Percentiles rank a stretch among this genome's conserved stretches.
These are phyloP conservation scores for Automeris io DNA, from an alignment of 2,888 invertebrate genomes.

Conservation along the genomic window DNA sequence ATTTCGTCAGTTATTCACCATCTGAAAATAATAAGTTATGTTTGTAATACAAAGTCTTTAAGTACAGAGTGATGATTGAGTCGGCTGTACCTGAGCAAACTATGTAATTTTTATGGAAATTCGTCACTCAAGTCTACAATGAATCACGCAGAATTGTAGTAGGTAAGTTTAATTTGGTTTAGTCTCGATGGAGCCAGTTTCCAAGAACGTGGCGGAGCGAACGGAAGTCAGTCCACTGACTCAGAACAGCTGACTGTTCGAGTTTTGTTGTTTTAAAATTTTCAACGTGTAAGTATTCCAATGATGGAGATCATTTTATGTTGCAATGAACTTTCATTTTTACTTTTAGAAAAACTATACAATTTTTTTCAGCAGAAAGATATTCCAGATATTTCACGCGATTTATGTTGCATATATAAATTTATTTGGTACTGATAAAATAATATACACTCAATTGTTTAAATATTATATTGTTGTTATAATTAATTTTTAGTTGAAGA, in stretches of 20 bases:
- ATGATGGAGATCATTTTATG: no score
- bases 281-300: conserved; percentile 21
- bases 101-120: conserved; percentile 1
- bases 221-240: conserved; percentile 51
- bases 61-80: conserved; percentile 8
- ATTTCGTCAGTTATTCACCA: conserved; percentile 11
- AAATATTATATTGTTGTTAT: no score
- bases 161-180: conserved; percentile 18
- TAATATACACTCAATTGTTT: no score
- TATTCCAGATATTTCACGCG: no score
- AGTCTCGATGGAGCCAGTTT: conserved; percentile 31
- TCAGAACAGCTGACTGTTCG: conserved; percentile 36
- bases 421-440: no score
- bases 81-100: not conserved
- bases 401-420: no score
- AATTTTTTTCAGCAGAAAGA: no score
- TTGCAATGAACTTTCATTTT: no score
- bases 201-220: conserved; percentile 44
- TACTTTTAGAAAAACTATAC: no score
- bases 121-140: conserved; percentile 18
- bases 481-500: no score
- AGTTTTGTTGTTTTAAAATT: conserved; percentile 38
- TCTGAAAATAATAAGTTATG: conserved; percentile 24
- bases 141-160: conserved; percentile 32
- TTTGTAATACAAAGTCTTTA: conserved; percentile 9